Evolutionary conservation across 2,888 invertebrate species (phyloP).

Genomic region (Enoplolaimus lenunculus): DNA sequence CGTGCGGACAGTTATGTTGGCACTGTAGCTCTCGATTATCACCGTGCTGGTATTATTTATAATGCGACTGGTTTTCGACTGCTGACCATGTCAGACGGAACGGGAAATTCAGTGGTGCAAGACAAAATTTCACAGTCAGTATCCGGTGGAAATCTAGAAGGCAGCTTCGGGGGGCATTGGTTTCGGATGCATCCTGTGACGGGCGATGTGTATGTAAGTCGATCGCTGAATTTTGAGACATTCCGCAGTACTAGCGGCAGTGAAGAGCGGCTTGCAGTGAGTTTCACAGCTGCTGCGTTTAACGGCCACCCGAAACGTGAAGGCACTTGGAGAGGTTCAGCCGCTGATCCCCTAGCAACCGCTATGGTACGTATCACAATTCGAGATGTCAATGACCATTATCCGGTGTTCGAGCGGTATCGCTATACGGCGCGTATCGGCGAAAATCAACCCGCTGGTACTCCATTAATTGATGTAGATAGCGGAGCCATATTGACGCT

Average conservation of each 20-base stretch:
- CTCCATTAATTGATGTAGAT: constrained; percentile 65
- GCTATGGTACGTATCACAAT: constrained; percentile 65
- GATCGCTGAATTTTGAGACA: background rate
- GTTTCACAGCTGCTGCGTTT: background rate
- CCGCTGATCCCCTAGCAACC: background rate
- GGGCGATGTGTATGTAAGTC: background rate
- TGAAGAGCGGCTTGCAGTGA: too few relatives aligned
- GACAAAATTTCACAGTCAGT: background rate
- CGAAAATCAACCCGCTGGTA: constrained; percentile 53
- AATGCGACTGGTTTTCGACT: background rate
- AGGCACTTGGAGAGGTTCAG: background rate
- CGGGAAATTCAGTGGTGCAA: too few relatives aligned
- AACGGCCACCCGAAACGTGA: background rate
- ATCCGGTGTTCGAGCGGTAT: constrained; percentile 60
- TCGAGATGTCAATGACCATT: constrained; percentile 70
- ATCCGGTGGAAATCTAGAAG: background rate
- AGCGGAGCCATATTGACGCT: constrained; percentile 53
- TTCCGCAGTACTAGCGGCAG: background rate
- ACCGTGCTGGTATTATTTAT: background rate
- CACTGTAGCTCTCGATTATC: background rate
- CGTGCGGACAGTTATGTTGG: background rate
- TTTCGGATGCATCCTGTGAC: background rate
- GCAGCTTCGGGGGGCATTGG: background rate
- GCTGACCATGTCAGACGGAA: background rate
- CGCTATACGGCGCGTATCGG: constrained; percentile 64